Conservation (phyloP, 2,888 invertebrate genomes). For the Amiota minor region DNA sequence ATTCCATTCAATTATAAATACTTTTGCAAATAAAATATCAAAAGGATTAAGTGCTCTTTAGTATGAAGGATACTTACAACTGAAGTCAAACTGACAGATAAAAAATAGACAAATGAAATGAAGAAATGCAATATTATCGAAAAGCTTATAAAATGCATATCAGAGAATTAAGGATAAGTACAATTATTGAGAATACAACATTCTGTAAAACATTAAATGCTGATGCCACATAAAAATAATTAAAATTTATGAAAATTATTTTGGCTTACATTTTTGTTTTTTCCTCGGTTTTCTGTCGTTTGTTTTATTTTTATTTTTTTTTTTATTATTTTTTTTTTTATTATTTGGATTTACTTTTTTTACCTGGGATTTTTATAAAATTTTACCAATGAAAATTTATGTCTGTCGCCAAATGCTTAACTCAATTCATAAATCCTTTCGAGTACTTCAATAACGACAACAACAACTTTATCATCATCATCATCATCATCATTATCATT, state of each 20-base stretch:
- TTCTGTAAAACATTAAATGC: not conserved
- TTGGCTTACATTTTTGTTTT: not conserved
- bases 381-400: conserved; percentile 24
- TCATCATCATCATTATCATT: conserved; percentile 30
- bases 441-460: conserved; percentile 40
- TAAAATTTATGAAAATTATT: conserved; percentile 21
- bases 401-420: conserved; percentile 10
- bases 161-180: too few species aligned
- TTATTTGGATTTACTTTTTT: not conserved
- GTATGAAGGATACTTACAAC: too few species aligned
- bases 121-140: too few species aligned
- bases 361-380: not conserved
- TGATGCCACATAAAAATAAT: conserved; percentile 27
- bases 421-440: conserved; percentile 44
- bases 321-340: not conserved
- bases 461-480: conserved; percentile 37
- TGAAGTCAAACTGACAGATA: too few species aligned
- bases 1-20: too few species aligned
- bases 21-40: too few species aligned
- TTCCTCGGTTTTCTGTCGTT: not conserved
- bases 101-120: too few species aligned
- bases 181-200: too few species aligned
- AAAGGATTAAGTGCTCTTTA: too few species aligned
- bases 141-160: too few species aligned
- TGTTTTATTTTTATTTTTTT: conserved; percentile 6